Base-by-base conservation (phyloP, 2,797 vertebrate genomes). In the Hypotaenidia philippensis region DNA sequence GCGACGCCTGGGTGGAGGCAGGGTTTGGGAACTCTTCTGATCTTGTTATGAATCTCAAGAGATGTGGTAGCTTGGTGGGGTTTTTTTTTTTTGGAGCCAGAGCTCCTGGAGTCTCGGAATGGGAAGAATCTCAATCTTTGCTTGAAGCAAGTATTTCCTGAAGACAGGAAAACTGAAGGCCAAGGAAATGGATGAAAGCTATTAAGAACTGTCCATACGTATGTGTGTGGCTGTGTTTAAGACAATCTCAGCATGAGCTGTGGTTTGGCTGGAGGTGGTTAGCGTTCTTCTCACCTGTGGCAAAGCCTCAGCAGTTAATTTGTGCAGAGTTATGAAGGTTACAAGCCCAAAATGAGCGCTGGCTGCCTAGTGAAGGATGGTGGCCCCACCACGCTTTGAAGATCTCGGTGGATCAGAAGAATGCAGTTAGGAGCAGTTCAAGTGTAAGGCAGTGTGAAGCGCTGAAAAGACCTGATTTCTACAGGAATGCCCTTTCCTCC, bases 201-300 rank as follows among this genome's bases (percentile, higher is more conserved):
- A 2, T 69, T 32, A n/a, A 90, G 78, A 44, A 1, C 40, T 6
- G 0, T 0, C 65, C 13, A 0, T 4, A 4, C 4, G 31, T 10
- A 1, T 0, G 2, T 52, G 16, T 14, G 3, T 4, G 15, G 64
- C 27, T 44, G 26, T 8, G 6, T 5, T n/a, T 34, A 41, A 20
- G 74, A 29, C 13, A 32, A 5, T 8, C 65, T 57, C 41, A 45
- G 0, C 3, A 1, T 32, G 74, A 49, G 5, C 53, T 64, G 60
- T 32, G 47, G 2, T 3, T 29, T 3, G 11, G 14, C 57, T 47
- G 44, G 38, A 41, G 40, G 27, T 55, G 34, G 10, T 16, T 52
- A 9, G 1, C 0, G 1, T 40, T 34, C 64, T n/a, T 34, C 45
- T 52, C 52, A 29, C 68, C 61, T 83, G 5, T 64, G 53, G 60